These are phyloP conservation scores for Loriculus beryllinus DNA, from an alignment of 2,797 vertebrate genomes.

Conservation along the genomic window DNA sequence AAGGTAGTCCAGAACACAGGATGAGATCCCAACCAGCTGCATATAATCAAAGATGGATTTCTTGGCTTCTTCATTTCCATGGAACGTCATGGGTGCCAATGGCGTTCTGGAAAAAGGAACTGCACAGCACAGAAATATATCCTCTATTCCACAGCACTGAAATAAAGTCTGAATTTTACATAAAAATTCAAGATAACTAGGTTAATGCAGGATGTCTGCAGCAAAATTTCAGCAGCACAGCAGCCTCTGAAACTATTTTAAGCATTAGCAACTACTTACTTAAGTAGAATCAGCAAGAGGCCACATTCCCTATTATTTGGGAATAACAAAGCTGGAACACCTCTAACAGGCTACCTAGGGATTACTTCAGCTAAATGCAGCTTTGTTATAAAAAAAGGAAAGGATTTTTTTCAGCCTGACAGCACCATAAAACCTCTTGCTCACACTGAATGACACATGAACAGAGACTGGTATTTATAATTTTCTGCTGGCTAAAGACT, in stretches of 20 bases:
- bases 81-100: not conserved
- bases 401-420: conserved; percentile 47
- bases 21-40: not conserved
- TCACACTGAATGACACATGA: conserved; percentile 43
- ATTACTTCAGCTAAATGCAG: conserved; percentile 44
- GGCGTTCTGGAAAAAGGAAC: not conserved
- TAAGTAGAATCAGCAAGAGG: conserved; percentile 32
- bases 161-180: not conserved
- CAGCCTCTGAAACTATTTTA: not conserved
- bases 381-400: conserved; percentile 42
- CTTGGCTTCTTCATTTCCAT: not conserved
- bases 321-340: conserved; percentile 58
- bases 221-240: conserved; percentile 25
- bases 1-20: not conserved
- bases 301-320: conserved; percentile 18
- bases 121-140: not conserved
- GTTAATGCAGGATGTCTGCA: conserved; percentile 22
- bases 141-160: not conserved
- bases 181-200: conserved; percentile 17
- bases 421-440: conserved; percentile 39
- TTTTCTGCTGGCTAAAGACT: conserved; percentile 56
- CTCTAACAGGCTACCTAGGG: conserved; percentile 60
- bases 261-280: conserved; percentile 28
- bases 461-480: conserved; percentile 23
- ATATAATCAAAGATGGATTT: not conserved